Evolutionary conservation across 2,888 invertebrate species (phyloP).

Genomic region (Andrena dorsata): DNA sequence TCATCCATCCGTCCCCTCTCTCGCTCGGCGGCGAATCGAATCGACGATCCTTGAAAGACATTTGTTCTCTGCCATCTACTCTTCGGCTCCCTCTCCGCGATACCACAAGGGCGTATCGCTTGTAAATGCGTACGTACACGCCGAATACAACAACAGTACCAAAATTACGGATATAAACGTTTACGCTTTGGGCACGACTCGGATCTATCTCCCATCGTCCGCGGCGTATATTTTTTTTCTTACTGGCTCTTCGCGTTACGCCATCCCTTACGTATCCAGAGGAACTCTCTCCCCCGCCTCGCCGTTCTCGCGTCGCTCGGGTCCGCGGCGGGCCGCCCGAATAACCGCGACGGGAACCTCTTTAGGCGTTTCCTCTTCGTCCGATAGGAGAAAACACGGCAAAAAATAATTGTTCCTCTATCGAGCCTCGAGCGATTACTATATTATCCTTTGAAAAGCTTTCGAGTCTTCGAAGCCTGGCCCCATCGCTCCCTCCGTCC

Average conservation of each 20-base stretch:
- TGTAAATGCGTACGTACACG: slow-evolving; percentile 20
- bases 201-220: slow-evolving; percentile 28
- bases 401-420: slow-evolving; percentile 57
- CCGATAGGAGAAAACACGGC: slow-evolving; percentile 49
- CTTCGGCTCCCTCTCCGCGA: not conserved
- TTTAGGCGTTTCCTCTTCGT: slow-evolving; percentile 10
- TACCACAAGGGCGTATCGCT: slow-evolving; percentile 18
- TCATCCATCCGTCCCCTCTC: slow-evolving; percentile 5
- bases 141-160: slow-evolving; percentile 55
- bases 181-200: slow-evolving; percentile 50
- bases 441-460: slow-evolving; percentile 18
- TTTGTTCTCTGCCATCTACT: slow-evolving; percentile 6
- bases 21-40: slow-evolving; percentile 20
- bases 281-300: slow-evolving; percentile 20
- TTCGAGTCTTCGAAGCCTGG: slow-evolving; percentile 11
- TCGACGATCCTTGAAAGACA: slow-evolving; percentile 55
- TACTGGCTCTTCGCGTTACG: slow-evolving; percentile 27
- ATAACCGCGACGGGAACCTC: not conserved
- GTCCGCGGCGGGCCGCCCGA: not conserved
- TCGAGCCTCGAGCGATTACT: slow-evolving; percentile 42
- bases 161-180: slow-evolving; percentile 60
- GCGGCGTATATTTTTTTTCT: slow-evolving; percentile 8
- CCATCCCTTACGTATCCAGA: slow-evolving; percentile 7
- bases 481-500: not conserved
- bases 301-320: not conserved